Base-by-base conservation (phyloP, 1,140 invertebrate genomes). In the Zaprionus vittiger region DNA sequence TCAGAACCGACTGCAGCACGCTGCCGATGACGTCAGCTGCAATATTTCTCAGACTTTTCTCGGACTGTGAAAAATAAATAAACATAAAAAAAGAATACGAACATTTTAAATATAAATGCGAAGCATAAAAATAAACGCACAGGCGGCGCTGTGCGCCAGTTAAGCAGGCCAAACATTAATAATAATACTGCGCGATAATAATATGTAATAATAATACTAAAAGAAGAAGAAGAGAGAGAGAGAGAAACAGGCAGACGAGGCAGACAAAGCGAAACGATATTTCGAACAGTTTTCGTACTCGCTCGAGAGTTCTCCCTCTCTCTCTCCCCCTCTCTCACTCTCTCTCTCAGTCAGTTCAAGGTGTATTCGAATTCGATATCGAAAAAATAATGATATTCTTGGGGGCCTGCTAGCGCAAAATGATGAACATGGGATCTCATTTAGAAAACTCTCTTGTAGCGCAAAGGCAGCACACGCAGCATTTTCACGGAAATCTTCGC, bases 381-480 rank as follows among this genome's bases (percentile, higher is more conserved):
- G 83, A 81, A 81, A 56, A 80, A 28, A 41, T 70, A 37, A 65
- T 56, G 60, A 56, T 56, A 41, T 57, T n/a, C 44, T 17, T 59
- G 57, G 52, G 61, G 49, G 79, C 59, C 52, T 44, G 28, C 20
- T 54, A 54, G 59, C 31, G 47, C 17, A 70, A 75, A 75, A 55
- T 79, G 69, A 69, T 69, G 22, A 63, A 24, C 57, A 49, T 47
- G 41, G 24, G 7, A 52, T 24, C 7, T 92, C 91, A 92, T 91
- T 92, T 92, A 86, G 91, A 86, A 85, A 89, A 90, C 74, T 91
- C 91, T 91, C 91, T 91, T 91, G 82, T 91, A 92, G 84, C 80
- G 69, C 83, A 73, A 73, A 87, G 87, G 91, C 87, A 91, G 87
- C 91, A 92, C 83, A 81, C 41, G 12, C 12, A 38, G 37, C n/a